phyloP scores from a whole-genome alignment of 2,113 vertebrate genomes.

The Odocoileus hemionus region DNA sequence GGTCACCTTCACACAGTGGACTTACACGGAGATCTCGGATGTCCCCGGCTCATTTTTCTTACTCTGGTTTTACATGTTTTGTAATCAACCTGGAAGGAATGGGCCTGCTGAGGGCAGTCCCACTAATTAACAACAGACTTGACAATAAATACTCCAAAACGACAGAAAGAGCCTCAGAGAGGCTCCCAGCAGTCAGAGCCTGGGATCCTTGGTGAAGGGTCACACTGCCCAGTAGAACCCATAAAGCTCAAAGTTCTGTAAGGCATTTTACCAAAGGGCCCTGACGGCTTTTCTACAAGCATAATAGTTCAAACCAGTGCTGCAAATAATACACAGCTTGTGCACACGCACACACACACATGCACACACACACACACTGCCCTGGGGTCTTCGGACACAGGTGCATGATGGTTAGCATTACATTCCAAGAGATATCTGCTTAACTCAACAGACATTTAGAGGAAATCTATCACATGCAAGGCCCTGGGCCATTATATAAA shows the following conservation, averaged over 20 bases:
- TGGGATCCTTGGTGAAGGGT: not conserved
- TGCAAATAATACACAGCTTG: not conserved
- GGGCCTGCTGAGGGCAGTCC: not conserved
- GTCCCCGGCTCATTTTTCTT: not conserved
- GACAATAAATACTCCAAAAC: not conserved
- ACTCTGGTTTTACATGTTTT: not conserved
- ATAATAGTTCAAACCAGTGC: not conserved
- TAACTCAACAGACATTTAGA: not conserved
- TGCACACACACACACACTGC: too few species aligned
- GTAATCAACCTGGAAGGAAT: not conserved
- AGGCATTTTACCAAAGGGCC: not conserved
- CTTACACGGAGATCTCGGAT: not conserved
- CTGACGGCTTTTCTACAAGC: not conserved
- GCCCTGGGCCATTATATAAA: not conserved
- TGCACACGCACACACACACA: not conserved
- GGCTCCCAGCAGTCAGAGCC: not conserved
- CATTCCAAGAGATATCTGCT: not conserved
- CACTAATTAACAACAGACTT: not conserved
- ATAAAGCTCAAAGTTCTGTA: not conserved
- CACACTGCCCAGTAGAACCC: not conserved
- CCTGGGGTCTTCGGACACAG: not conserved
- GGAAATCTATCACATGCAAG: not conserved
- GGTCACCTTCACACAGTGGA: not conserved
- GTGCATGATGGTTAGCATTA: not conserved
- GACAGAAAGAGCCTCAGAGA: not conserved